These are phyloP conservation scores for Lepus europaeus DNA, from an alignment of 2,113 vertebrate genomes.

Conservation along the genomic window DNA sequence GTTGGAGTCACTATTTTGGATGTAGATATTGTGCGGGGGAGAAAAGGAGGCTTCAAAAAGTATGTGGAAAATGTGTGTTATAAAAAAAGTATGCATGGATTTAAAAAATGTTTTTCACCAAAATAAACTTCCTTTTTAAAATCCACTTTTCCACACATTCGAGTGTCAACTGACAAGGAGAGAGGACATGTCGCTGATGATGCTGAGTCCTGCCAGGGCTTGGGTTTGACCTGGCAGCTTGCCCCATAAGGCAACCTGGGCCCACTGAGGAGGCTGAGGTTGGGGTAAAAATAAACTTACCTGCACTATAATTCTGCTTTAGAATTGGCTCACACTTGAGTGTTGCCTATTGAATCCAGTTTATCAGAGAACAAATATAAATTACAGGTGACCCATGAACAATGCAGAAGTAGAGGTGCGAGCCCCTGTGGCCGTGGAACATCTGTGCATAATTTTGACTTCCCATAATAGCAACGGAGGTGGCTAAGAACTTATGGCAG, in stretches of 20 bases:
- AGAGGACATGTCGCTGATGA: background rate
- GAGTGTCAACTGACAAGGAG: background rate
- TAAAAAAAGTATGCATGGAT: no score
- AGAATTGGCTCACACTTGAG: background rate
- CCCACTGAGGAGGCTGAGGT: background rate
- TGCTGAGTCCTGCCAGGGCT: rapidly evolving
- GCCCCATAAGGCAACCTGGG: background rate
- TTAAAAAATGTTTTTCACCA: no score
- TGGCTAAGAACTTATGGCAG: no score
- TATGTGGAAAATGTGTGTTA: no score
- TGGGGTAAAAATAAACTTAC: background rate
- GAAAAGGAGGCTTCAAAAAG: no score
- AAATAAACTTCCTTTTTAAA: no score
- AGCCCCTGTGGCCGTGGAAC: no score
- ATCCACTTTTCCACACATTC: background rate
- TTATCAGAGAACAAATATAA: background rate
- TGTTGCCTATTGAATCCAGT: background rate
- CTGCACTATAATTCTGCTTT: background rate
- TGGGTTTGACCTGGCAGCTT: background rate
- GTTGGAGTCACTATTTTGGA: background rate
- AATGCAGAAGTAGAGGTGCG: no score
- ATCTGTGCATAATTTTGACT: no score
- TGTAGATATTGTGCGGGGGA: background rate
- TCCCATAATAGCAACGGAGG: no score
- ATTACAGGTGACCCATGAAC: no score